phyloP scores from a whole-genome alignment of 1,140 invertebrate genomes.

The Eurosta solidaginis region DNA sequence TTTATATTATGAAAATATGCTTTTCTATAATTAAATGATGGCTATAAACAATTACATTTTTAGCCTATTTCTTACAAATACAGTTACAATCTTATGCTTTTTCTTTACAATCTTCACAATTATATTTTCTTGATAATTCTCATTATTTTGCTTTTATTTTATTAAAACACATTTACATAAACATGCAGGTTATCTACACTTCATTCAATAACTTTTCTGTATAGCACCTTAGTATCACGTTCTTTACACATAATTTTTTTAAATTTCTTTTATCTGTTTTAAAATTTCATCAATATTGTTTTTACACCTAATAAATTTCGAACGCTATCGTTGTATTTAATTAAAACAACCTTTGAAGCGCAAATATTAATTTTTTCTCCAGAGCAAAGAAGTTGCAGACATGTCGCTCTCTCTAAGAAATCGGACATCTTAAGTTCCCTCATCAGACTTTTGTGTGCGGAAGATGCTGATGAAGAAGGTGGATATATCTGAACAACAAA shows the following conservation, averaged over 20 bases:
- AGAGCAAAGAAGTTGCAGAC: slow-evolving; percentile 75
- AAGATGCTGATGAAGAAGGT: slow-evolving; percentile 38
- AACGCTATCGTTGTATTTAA: slow-evolving; percentile 80
- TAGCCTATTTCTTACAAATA: slow-evolving; percentile 17
- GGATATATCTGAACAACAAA: not conserved
- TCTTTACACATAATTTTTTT: slow-evolving; percentile 47
- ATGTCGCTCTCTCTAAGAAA: slow-evolving; percentile 78
- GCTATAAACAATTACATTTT: slow-evolving; percentile 21
- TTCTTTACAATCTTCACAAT: slow-evolving; percentile 18
- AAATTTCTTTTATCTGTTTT: slow-evolving; percentile 29
- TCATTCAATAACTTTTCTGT: slow-evolving; percentile 32
- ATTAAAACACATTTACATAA: slow-evolving; percentile 29
- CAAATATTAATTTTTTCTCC: slow-evolving; percentile 78
- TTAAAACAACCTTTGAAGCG: slow-evolving; percentile 78
- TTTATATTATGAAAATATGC: slow-evolving; percentile 17
- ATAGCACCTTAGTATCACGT: slow-evolving; percentile 59
- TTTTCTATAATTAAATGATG: slow-evolving; percentile 24
- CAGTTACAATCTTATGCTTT: slow-evolving; percentile 24
- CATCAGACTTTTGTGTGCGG: slow-evolving; percentile 67
- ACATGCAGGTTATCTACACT: slow-evolving; percentile 26
- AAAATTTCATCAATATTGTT: slow-evolving; percentile 60
- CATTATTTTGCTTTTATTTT: not conserved
- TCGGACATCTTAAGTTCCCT: slow-evolving; percentile 75
- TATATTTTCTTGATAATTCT: slow-evolving; percentile 4
- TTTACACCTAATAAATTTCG: slow-evolving; percentile 57